A percentile compares a stretch with the other conserved stretches of the same genome.
phyloP scores from a whole-genome alignment of 2,797 vertebrate species.

The Carapus acus region DNA sequence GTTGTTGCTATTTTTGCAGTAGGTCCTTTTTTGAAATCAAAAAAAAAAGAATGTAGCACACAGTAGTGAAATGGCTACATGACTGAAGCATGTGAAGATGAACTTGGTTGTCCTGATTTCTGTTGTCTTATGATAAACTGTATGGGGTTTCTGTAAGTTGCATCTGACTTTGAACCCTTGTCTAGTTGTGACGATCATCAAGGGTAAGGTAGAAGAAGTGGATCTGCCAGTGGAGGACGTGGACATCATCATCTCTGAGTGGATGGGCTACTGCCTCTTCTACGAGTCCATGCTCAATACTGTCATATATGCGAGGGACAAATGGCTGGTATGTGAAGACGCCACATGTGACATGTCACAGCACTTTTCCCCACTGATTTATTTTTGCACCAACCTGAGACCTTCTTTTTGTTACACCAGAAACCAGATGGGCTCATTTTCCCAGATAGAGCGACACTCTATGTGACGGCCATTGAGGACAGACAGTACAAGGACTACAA shows the following conservation, averaged over 20 bases:
- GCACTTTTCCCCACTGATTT: not conserved
- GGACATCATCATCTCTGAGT: conserved; percentile 93
- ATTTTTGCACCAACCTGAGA: too few relatives aligned
- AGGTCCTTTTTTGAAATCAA: too few relatives aligned
- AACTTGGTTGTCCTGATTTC: too few relatives aligned
- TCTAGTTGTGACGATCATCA: conserved; percentile 90
- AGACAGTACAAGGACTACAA: conserved; percentile 96
- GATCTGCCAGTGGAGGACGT: conserved; percentile 86
- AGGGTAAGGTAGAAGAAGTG: conserved; percentile 93
- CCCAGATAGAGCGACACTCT: conserved; percentile 87
- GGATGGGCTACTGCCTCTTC: conserved; percentile 97
- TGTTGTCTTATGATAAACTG: too few relatives aligned
- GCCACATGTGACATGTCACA: not conserved
- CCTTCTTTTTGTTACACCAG: conserved; percentile 51
- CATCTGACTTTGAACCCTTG: not conserved
- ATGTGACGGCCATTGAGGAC: conserved; percentile 90
- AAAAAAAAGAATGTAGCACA: too few relatives aligned
- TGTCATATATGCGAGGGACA: conserved; percentile 88
- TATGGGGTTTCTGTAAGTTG: not conserved
- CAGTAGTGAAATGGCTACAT: too few relatives aligned
- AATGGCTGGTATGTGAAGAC: conserved; percentile 83
- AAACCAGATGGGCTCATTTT: conserved; percentile 91
- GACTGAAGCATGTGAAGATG: too few relatives aligned
- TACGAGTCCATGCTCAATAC: conserved; percentile 96
- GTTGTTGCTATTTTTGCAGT: too few relatives aligned